These are phyloP conservation scores for Halictus ligatus DNA, from an alignment of 2,888 invertebrate genomes.

Conservation along the genomic window DNA sequence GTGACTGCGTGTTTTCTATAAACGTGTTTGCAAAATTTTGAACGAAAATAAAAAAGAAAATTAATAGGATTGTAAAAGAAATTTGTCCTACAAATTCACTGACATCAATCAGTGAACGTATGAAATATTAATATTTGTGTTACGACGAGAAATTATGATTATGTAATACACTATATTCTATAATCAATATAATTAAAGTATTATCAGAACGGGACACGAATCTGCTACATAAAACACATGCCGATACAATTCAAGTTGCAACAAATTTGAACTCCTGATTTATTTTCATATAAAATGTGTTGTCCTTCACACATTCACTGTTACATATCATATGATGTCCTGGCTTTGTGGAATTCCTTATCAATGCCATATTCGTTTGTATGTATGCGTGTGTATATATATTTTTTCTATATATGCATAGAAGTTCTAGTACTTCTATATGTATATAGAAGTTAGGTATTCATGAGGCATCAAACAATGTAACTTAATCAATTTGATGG, in stretches of 20 bases:
- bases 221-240: not conserved
- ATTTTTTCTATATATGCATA: constrained; percentile 23
- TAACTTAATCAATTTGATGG: constrained; percentile 70
- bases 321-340: constrained; percentile 74
- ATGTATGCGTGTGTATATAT: constrained; percentile 47
- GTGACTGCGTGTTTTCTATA: constrained; percentile 74
- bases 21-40: constrained; percentile 73
- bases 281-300: not conserved
- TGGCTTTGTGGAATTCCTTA: constrained; percentile 50
- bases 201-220: not conserved
- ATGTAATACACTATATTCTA: not conserved
- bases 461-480: constrained; percentile 72
- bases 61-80: constrained; percentile 7
- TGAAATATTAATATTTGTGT: constrained; percentile 68
- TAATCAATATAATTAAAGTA: not conserved
- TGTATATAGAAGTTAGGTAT: constrained; percentile 68
- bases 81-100: constrained; percentile 68
- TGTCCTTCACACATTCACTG: constrained; percentile 78
- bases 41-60: constrained; percentile 38
- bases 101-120: constrained; percentile 78
- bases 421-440: constrained; percentile 28
- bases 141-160: constrained; percentile 12
- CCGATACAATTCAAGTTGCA: not conserved
- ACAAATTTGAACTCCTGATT: not conserved
- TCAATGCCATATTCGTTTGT: constrained; percentile 64